Percentiles rank a stretch among this genome's conserved stretches.
Conservation (phyloP, 2,797 vertebrate species). For the Takifugu rubripes region DNA sequence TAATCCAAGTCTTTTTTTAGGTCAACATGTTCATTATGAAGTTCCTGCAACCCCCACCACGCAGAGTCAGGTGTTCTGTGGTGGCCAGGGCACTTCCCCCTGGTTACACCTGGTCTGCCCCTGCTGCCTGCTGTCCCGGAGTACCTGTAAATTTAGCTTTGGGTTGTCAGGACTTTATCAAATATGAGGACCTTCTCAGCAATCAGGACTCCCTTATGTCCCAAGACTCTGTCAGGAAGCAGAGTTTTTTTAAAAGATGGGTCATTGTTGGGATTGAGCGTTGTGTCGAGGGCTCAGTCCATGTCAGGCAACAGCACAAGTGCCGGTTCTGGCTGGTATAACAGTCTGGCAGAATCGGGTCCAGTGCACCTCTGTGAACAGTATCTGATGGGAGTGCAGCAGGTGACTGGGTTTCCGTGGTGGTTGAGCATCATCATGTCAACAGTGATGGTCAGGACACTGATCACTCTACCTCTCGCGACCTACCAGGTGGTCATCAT, state of each 20-base stretch:
- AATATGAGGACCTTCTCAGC: background rate
- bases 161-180: too few species aligned
- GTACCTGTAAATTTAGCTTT: too few species aligned
- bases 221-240: background rate
- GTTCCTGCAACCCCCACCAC: too few species aligned
- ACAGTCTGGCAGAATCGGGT: slow-evolving; percentile 66
- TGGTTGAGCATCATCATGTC: slow-evolving; percentile 81
- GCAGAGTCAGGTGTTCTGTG: too few species aligned
- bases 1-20: too few species aligned
- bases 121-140: too few species aligned
- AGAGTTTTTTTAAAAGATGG: too few species aligned
- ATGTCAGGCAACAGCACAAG: background rate
- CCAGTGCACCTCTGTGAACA: slow-evolving; percentile 79
- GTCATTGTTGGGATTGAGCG: background rate
- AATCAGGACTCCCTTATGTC: background rate
- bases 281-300: slow-evolving; percentile 1
- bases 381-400: slow-evolving; percentile 72
- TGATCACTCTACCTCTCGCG: slow-evolving; percentile 84
- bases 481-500: slow-evolving; percentile 83
- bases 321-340: slow-evolving; percentile 67
- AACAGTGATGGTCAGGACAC: slow-evolving; percentile 74
- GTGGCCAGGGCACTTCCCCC: background rate
- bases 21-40: too few species aligned
- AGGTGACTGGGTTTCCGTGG: slow-evolving; percentile 80
- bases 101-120: background rate